Percentiles rank a stretch among this genome's conserved stretches.
Evolutionary conservation across 2,113 vertebrate genomes (phyloP).

Genomic region (Tapirus terrestris): DNA sequence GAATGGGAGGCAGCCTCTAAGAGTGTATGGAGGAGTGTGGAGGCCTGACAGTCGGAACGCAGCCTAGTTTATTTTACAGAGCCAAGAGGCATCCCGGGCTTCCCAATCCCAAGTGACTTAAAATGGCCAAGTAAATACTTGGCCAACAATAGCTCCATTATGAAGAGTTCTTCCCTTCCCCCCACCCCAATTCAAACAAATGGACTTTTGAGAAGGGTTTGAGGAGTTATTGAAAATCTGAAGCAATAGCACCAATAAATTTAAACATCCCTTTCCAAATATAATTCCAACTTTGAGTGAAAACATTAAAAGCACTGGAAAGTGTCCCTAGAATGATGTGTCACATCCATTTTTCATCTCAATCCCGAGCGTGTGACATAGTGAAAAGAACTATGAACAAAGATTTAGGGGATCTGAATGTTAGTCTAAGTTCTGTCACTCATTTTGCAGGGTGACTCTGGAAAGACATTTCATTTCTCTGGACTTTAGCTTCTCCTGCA

Average conservation of each 20-base stretch:
- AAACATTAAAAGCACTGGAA: not conserved
- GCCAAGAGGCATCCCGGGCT: not conserved
- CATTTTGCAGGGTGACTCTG: not conserved
- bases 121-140: not conserved
- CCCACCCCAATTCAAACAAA: not conserved
- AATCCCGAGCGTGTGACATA: not conserved
- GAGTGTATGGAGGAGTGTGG: not conserved
- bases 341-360: not conserved
- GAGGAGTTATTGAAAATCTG: not conserved
- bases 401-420: not conserved
- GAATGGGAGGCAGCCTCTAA: not conserved
- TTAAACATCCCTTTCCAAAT: not conserved
- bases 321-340: not conserved
- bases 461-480: not conserved
- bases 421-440: not conserved
- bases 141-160: not conserved
- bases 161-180: not conserved
- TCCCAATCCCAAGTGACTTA: not conserved
- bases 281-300: constrained; percentile 4
- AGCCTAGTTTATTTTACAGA: not conserved
- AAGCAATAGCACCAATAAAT: not conserved
- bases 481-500: not conserved
- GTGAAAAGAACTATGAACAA: not conserved
- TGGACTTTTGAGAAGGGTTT: not conserved
- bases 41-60: not conserved